Conservation (phyloP, 2,113 vertebrate species). For the Emydocephalus ijimae region DNA sequence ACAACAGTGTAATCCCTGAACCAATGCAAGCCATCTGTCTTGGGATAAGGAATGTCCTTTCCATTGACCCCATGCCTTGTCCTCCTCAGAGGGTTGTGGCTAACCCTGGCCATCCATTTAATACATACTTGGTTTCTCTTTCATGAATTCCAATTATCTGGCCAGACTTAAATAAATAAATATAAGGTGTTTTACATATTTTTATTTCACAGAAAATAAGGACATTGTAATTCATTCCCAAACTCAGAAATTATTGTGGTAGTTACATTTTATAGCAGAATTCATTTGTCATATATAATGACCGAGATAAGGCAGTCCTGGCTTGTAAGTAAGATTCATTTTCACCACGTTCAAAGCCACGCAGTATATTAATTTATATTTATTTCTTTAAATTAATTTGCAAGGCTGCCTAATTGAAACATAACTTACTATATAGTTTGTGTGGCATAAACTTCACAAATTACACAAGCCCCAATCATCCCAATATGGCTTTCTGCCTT, state of each 20-base stretch:
- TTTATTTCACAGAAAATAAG: neutral
- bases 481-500: neutral
- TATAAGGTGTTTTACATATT: neutral
- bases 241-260: neutral
- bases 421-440: neutral
- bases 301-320: neutral
- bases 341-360: neutral
- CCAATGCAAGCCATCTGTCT: neutral
- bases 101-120: neutral
- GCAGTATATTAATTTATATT: neutral
- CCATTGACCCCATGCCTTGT: neutral
- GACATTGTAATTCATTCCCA: neutral
- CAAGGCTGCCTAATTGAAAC: neutral
- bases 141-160: neutral
- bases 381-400: neutral
- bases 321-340: neutral
- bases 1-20: too few species aligned
- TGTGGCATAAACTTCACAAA: neutral
- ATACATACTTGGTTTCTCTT: neutral
- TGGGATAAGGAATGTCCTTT: neutral
- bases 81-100: neutral
- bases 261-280: neutral
- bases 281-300: fast-evolving
- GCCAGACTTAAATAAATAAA: neutral
- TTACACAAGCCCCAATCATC: neutral